These are phyloP conservation scores for Listronotus oregonensis DNA, from an alignment of 1,140 invertebrate species.

Conservation along the genomic window DNA sequence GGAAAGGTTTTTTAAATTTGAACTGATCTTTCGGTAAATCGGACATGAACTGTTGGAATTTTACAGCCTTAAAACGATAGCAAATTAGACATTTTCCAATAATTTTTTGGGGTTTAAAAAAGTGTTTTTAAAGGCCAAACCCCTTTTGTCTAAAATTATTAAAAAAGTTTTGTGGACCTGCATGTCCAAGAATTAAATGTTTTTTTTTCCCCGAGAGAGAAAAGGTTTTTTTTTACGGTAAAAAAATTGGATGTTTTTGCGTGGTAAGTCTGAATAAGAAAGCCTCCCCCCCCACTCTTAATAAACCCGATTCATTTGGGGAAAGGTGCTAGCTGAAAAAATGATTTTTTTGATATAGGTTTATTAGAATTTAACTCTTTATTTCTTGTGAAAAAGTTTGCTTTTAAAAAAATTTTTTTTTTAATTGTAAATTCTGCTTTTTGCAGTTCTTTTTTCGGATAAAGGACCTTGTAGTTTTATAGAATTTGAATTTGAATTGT, in stretches of 20 bases:
- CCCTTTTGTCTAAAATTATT: not conserved
- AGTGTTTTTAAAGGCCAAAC: constrained; percentile 42
- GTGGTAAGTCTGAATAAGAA: constrained; percentile 39
- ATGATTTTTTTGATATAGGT: too few relatives aligned
- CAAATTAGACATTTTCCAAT: constrained; percentile 36
- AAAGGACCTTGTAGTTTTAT: too few relatives aligned
- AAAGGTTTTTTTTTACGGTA: constrained; percentile 30
- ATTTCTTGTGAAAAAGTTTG: too few relatives aligned
- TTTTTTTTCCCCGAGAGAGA: constrained; percentile 37
- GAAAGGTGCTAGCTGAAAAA: too few relatives aligned
- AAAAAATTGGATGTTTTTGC: too few relatives aligned
- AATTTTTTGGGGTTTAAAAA: constrained; percentile 36
- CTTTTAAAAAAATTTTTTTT: too few relatives aligned
- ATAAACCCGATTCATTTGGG: constrained; percentile 53
- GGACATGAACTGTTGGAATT: constrained; percentile 43
- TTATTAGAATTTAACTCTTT: too few relatives aligned
- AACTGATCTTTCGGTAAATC: constrained; percentile 21
- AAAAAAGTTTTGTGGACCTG: constrained; percentile 1
- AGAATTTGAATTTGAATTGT: too few relatives aligned
- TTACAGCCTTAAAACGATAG: constrained; percentile 25
- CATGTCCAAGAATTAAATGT: constrained; percentile 37
- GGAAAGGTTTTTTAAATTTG: not conserved
- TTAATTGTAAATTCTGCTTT: too few relatives aligned
- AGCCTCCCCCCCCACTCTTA: constrained; percentile 57
- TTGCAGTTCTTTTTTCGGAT: too few relatives aligned